phyloP scores from a whole-genome alignment of 2,888 invertebrate species.

The Drosophila basisetae region DNA sequence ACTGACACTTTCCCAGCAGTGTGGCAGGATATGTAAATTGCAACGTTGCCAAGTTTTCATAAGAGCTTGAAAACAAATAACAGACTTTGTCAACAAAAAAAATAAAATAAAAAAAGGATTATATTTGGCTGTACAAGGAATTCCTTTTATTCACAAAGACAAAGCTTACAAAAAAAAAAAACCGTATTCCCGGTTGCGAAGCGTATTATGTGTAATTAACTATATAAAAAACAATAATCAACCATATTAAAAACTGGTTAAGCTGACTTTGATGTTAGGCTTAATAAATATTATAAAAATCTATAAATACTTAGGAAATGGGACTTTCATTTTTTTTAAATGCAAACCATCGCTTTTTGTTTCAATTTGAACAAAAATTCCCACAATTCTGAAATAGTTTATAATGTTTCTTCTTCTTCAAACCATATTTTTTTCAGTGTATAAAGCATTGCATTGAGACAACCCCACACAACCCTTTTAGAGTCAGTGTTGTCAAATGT shows the following conservation, averaged over 20 bases:
- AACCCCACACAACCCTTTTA: neutral
- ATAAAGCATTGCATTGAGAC: neutral
- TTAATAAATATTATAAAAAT: neutral
- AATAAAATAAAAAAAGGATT: neutral
- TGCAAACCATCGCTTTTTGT: neutral
- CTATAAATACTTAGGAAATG: neutral
- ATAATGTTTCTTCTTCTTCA: neutral
- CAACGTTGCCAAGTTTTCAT: slow-evolving; percentile 16
- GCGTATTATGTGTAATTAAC: neutral
- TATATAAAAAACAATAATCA: neutral
- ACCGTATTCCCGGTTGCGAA: neutral
- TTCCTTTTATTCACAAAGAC: neutral
- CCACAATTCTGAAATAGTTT: neutral
- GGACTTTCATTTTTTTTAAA: neutral
- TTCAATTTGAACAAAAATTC: neutral
- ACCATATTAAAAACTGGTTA: neutral
- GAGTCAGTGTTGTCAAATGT: slow-evolving; percentile 31
- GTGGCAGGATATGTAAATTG: slow-evolving; percentile 16
- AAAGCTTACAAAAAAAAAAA: neutral
- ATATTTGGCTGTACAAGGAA: neutral
- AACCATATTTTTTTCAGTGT: neutral
- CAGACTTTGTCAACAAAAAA: neutral
- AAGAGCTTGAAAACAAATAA: neutral
- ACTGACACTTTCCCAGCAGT: slow-evolving; percentile 31
- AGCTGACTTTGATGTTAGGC: neutral